These are phyloP conservation scores for Sclerurus mexicanus DNA, from an alignment of 2,113 vertebrate genomes.

Conservation along the genomic window DNA sequence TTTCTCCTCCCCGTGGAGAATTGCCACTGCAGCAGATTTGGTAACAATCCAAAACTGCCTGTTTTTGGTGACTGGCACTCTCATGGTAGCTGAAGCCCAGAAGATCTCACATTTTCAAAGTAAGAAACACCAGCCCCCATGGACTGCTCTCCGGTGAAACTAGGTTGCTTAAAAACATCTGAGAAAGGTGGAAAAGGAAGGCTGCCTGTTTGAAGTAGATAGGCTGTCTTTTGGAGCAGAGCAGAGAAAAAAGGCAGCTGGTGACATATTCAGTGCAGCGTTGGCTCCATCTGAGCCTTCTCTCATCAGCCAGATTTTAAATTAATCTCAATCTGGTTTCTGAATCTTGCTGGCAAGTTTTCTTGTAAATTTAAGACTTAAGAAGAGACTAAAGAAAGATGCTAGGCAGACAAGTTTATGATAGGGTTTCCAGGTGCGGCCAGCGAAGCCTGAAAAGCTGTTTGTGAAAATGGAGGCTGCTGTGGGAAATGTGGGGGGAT, in stretches of 20 bases:
- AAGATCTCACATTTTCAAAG: background rate
- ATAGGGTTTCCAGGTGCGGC: background rate
- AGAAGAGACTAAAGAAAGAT: background rate
- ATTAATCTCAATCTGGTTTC: constrained; percentile 41
- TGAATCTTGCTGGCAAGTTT: background rate
- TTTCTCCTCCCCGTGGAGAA: background rate
- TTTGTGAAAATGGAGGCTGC: background rate
- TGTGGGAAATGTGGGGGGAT: background rate
- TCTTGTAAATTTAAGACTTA: background rate
- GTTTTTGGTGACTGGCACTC: background rate
- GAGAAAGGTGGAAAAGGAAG: constrained; percentile 7
- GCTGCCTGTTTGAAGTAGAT: constrained; percentile 30
- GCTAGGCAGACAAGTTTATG: background rate
- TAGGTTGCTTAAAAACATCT: constrained; percentile 50
- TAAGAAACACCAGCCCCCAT: background rate
- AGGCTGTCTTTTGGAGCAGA: constrained; percentile 20
- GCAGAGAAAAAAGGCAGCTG: constrained; percentile 48
- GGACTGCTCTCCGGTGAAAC: background rate
- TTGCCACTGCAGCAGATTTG: background rate
- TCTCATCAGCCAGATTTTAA: background rate
- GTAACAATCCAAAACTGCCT: background rate
- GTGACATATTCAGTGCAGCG: constrained; percentile 45
- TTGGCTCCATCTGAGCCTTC: background rate
- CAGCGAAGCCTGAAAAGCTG: background rate
- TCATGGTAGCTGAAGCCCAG: background rate